Evolutionary conservation across 2,113 vertebrate genomes (phyloP).

Genomic region (Xiphorhynchus elegans): DNA sequence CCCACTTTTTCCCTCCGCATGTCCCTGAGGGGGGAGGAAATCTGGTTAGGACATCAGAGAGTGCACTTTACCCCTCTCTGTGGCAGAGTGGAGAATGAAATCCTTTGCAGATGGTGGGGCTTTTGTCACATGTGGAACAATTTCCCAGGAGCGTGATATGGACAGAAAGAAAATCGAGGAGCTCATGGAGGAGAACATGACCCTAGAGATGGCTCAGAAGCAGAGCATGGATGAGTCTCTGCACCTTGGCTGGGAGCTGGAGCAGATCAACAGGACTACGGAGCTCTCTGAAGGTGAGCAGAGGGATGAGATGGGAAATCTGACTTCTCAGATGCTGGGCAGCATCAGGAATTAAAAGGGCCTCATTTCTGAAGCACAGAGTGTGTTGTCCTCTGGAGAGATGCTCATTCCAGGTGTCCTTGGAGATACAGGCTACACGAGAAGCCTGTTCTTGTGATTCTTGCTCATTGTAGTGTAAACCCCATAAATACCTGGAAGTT

Average conservation of each 20-base stretch:
- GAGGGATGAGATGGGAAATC: not conserved
- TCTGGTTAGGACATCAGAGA: not conserved
- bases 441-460: not conserved
- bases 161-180: conserved; percentile 98
- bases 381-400: not conserved
- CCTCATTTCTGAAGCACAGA: not conserved
- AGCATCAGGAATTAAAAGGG: not conserved
- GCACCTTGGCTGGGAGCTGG: conserved; percentile 97
- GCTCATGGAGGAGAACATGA: conserved; percentile 96
- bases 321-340: not conserved
- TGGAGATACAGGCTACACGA: not conserved
- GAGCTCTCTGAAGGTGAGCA: conserved; percentile 88
- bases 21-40: not conserved
- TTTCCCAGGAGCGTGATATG: conserved; percentile 88
- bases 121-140: not conserved
- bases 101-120: not conserved
- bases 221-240: conserved; percentile 99
- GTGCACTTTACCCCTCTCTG: not conserved
- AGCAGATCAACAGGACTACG: conserved; percentile 94
- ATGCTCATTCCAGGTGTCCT: not conserved
- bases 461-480: not conserved
- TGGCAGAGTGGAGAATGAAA: not conserved
- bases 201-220: conserved; percentile 96
- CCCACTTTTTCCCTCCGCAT: not conserved
- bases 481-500: not conserved